Evolutionary conservation across 1,140 invertebrate genomes (phyloP).

Genomic region (Drosophila sulfurigaster): DNA sequence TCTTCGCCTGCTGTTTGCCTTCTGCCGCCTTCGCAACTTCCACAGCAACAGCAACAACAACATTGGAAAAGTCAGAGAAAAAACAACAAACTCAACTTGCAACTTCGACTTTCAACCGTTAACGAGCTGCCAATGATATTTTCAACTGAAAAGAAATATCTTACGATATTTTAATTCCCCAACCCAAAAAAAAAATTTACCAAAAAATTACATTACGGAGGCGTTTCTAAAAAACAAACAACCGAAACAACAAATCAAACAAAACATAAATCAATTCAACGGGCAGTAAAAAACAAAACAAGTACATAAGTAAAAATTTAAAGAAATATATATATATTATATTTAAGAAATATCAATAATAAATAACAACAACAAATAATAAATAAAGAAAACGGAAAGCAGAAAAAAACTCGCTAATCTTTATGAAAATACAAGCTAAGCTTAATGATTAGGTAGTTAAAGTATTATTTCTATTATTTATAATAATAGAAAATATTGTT

Average conservation of each 20-base stretch:
- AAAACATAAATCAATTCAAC: constrained; percentile 43
- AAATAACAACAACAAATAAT: too few species aligned
- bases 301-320: not conserved
- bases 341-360: too few species aligned
- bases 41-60: not conserved
- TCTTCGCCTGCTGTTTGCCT: not conserved
- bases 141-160: not conserved
- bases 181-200: not conserved
- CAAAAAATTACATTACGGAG: not conserved
- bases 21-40: not conserved
- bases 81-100: constrained; percentile 14
- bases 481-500: too few species aligned
- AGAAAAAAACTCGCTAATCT: too few species aligned
- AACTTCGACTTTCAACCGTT: constrained; percentile 34
- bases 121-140: constrained; percentile 60
- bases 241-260: constrained; percentile 10
- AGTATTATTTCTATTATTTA: too few species aligned
- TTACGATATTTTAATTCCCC: not conserved
- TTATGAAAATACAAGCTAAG: too few species aligned
- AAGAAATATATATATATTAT: not conserved
- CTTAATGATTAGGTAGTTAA: too few species aligned
- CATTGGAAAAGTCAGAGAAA: too few species aligned
- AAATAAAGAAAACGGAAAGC: too few species aligned
- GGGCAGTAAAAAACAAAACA: constrained; percentile 20
- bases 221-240: constrained; percentile 17